Base-by-base conservation (phyloP, 2,888 invertebrate genomes). In the Drosophila pseudotakahashii region DNA sequence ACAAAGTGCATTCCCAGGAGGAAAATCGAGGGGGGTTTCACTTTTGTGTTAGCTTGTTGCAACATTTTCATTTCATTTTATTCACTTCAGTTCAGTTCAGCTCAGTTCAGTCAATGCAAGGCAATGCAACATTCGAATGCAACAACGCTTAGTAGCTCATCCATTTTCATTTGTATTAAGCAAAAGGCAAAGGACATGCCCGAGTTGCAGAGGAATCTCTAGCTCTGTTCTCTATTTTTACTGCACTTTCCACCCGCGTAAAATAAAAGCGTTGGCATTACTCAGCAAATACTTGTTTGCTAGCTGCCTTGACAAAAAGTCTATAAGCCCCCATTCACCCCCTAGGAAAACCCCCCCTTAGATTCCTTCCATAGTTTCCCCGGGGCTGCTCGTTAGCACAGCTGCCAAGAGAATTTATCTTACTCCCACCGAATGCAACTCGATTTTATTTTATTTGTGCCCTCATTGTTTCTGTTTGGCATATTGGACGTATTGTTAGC, bases 151-250 rank as follows among this genome's bases (percentile, higher is more conserved):
- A 76, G 82, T 87, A 80, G 76, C 87, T 80, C 88, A 87, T 87
- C 88, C 84, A 87, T 87, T 87, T 87, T 87, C 87, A 88, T 87
- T 87, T 86, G 83, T 85, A 78, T 78, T 83, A 75, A 78, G 82
- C 82, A 79, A 75, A 81, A 82, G 76, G 74, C 83, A 85, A 77
- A 76, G 77, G 81, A 73, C 39, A 52, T 41, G 58, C 36, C 50
- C 41, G 41, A 11, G 30, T 47, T 47, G 47, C 47, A 2, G 41
- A 30, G 47, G 36, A 45, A 34, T 30, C 26, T 39, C 37, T 10
- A 26, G 3, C 13, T 11, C 36, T 13, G 7, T 45, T 9, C 10
- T 11, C 36, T 13, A n/a, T 45, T 30, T 7, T 7, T 30, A 1
- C 30, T 30, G n/a, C 34, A 5, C 19, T 30, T 5, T 11, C 60